These are phyloP conservation scores for Coracopsis vasa DNA, from an alignment of 2,113 vertebrate species.

Conservation along the genomic window DNA sequence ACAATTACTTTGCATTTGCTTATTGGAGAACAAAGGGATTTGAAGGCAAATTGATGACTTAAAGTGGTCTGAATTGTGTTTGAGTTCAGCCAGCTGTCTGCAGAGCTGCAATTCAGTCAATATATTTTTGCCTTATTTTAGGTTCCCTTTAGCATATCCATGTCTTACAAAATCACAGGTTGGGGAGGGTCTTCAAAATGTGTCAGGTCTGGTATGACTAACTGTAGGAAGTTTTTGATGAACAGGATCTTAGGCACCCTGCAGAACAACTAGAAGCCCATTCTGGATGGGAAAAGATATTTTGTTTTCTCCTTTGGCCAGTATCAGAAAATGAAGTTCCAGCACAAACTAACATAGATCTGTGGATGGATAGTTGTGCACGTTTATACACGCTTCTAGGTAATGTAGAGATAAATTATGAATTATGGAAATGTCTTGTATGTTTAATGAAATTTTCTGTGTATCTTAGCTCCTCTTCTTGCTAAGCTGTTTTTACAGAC, in stretches of 20 bases:
- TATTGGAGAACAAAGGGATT: not conserved
- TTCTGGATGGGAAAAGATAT: not conserved
- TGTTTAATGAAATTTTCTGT: not conserved
- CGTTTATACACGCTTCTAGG: not conserved
- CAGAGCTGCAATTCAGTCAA: not conserved
- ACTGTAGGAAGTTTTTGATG: not conserved
- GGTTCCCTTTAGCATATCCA: not conserved
- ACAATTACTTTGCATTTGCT: not conserved
- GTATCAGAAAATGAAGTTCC: not conserved
- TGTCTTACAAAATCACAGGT: not conserved
- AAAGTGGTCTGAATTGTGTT: not conserved
- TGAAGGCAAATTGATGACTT: not conserved
- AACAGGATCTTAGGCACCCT: not conserved
- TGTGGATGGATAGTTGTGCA: not conserved
- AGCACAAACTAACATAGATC: not conserved
- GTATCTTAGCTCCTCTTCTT: not conserved
- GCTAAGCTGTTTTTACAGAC: not conserved
- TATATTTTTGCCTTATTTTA: not conserved
- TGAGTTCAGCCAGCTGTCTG: not conserved
- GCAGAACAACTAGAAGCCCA: not conserved
- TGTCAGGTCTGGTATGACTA: not conserved
- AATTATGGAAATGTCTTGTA: not conserved
- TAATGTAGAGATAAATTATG: not conserved
- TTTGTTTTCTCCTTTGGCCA: not conserved
- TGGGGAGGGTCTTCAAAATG: not conserved